phyloP scores from a whole-genome alignment of 2,888 invertebrate genomes.

The Dugesia japonica region DNA sequence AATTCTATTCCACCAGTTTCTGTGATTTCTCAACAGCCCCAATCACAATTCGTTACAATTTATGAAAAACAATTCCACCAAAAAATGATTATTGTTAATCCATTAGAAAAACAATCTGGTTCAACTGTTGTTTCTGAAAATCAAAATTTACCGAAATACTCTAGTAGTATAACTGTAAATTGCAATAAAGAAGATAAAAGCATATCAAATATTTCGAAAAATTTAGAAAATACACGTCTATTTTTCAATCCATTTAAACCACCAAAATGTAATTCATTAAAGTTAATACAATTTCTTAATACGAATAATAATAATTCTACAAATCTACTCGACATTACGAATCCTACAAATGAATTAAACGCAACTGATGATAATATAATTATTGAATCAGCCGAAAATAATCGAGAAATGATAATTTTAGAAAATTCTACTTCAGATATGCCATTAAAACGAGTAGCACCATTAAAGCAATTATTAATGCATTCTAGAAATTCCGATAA shows the following conservation, averaged over 20 bases:
- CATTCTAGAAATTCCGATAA: not conserved
- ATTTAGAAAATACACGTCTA: not conserved
- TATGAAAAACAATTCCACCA: not conserved
- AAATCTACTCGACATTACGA: not conserved
- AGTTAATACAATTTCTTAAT: not conserved
- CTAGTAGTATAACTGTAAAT: not conserved
- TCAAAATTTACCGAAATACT: not conserved
- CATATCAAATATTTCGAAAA: not conserved
- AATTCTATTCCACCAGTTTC: not conserved
- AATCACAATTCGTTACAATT: not conserved
- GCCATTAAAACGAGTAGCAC: not conserved
- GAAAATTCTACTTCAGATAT: not conserved
- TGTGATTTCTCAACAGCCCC: not conserved
- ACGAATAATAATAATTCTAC: not conserved
- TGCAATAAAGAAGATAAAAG: not conserved
- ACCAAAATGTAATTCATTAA: not conserved
- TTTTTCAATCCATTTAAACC: constrained; percentile 12
- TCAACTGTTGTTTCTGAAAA: not conserved
- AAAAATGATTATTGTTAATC: not conserved
- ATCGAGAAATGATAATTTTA: not conserved
- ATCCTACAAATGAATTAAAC: not conserved
- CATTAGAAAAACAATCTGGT: not conserved
- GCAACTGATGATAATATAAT: not conserved
- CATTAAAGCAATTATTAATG: constrained; percentile 2
- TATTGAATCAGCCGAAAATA: not conserved